Evolutionary conservation across 2,797 vertebrate species (phyloP).

Genomic region (Liparis tanakae): DNA sequence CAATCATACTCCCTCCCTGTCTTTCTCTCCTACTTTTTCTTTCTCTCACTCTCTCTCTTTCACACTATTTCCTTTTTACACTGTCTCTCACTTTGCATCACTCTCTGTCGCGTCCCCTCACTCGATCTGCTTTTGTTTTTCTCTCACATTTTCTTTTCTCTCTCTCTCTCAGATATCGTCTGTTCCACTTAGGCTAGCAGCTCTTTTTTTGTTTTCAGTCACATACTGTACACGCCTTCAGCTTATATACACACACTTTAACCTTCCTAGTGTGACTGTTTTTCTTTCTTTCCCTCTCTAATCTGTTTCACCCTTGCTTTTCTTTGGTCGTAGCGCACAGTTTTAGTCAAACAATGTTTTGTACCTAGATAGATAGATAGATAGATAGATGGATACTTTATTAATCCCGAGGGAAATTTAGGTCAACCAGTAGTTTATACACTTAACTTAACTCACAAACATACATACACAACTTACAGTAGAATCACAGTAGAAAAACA

Average conservation of each 20-base stretch:
- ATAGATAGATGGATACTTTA: too few species aligned
- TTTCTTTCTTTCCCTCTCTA: slow-evolving; percentile 53
- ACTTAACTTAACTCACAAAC: too few species aligned
- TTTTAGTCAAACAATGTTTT: slow-evolving; percentile 51
- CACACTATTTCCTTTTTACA: slow-evolving; percentile 72
- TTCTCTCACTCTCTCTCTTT: slow-evolving; percentile 64
- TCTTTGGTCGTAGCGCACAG: slow-evolving; percentile 53
- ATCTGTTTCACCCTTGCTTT: slow-evolving; percentile 68
- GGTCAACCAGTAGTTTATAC: too few species aligned
- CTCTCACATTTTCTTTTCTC: slow-evolving; percentile 51
- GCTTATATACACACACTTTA: slow-evolving; percentile 57
- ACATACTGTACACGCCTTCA: slow-evolving; percentile 50
- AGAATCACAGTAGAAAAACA: too few species aligned
- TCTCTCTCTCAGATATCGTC: slow-evolving; percentile 44
- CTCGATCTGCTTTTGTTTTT: slow-evolving; percentile 67
- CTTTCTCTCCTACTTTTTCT: slow-evolving; percentile 58
- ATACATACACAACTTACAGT: too few species aligned
- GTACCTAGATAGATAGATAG: too few species aligned
- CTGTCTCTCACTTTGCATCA: slow-evolving; percentile 73
- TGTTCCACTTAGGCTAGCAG: slow-evolving; percentile 56
- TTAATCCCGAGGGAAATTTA: too few species aligned
- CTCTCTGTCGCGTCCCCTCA: slow-evolving; percentile 57
- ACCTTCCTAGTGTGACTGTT: slow-evolving; percentile 64
- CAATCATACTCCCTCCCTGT: slow-evolving; percentile 82
- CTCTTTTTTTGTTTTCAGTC: slow-evolving; percentile 49